Conservation (phyloP, 2,888 invertebrate species). For the Pantelozetes paolii region DNA sequence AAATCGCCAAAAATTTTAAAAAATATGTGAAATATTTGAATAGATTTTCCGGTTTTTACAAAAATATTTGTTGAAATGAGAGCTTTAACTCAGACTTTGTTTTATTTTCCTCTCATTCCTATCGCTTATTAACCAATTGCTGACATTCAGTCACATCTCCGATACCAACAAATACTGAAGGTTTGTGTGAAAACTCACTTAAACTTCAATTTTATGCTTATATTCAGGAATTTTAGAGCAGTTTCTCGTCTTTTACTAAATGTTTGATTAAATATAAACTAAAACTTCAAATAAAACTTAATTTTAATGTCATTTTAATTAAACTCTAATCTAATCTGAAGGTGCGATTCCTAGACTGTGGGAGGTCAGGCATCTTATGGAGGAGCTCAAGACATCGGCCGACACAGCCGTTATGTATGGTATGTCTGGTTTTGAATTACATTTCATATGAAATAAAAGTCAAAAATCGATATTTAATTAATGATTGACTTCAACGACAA, state of each 20-base stretch:
- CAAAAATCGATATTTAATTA: not conserved
- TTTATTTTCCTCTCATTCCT: not conserved
- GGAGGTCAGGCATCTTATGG: constrained; percentile 57
- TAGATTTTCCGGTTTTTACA: not conserved
- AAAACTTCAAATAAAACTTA: no score
- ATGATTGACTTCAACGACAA: not conserved
- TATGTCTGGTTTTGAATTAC: not conserved
- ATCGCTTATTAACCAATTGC: not conserved
- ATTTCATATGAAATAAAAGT: not conserved
- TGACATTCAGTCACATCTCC: constrained; percentile 43
- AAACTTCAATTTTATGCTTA: not conserved
- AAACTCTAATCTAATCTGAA: not conserved
- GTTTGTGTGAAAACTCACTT: constrained; percentile 31
- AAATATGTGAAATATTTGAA: not conserved
- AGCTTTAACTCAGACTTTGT: not conserved
- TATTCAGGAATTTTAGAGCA: not conserved
- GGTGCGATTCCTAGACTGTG: constrained; percentile 60
- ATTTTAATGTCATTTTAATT: not conserved
- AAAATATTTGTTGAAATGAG: not conserved
- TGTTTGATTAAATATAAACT: no score
- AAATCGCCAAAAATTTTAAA: not conserved
- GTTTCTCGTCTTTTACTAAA: not conserved
- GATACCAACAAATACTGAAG: constrained; percentile 59
- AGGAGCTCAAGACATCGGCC: constrained; percentile 56
- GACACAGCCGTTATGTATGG: constrained; percentile 57